A percentile compares a stretch with the other conserved stretches of the same genome.
These are phyloP conservation scores for Orycteropus afer DNA, from an alignment of 2,113 vertebrate species.

Conservation along the genomic window DNA sequence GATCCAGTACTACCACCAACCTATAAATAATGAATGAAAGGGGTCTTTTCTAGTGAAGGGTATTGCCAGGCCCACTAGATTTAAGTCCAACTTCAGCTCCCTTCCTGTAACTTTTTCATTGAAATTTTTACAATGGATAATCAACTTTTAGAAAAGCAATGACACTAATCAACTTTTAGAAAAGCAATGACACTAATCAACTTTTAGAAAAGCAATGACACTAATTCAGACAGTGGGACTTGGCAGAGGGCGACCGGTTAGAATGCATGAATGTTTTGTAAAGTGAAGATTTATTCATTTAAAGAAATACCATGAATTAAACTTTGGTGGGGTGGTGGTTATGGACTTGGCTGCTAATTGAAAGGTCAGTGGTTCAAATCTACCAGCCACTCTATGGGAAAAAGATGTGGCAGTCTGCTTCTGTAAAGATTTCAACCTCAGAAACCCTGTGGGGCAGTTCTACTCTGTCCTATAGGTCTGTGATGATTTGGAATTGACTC, in stretches of 20 bases:
- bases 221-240: constrained; percentile 10
- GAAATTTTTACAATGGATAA: constrained; percentile 61
- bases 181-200: constrained; percentile 42
- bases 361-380: background rate
- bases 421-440: background rate
- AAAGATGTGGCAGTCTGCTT: background rate
- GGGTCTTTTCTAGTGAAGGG: constrained; percentile 40
- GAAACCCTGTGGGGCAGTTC: background rate
- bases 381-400: background rate
- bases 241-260: background rate
- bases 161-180: constrained; percentile 46
- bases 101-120: constrained; percentile 57
- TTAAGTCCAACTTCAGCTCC: constrained; percentile 51
- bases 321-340: background rate
- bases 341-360: background rate
- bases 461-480: background rate
- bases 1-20: background rate
- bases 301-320: background rate
- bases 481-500: background rate
- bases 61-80: constrained; percentile 50
- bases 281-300: constrained; percentile 27
- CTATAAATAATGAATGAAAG: constrained; percentile 58
- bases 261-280: constrained; percentile 12
- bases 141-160: constrained; percentile 52
- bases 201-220: constrained; percentile 28